Conservation (phyloP, 64 coral and sea anemone species). For the Pocillopora damicornis region DNA sequence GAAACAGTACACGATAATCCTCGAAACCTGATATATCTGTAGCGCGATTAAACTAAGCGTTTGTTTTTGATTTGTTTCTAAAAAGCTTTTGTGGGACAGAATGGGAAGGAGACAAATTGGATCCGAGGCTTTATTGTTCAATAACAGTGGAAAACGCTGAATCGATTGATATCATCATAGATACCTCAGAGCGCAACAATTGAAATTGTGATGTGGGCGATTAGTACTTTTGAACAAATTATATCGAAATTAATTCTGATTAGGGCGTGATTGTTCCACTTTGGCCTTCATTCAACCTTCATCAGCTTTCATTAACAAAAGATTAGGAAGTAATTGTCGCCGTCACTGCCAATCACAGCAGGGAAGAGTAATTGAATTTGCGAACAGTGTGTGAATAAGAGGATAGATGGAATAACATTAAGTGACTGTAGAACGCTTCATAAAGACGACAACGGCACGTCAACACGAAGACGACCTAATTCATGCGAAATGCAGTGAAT, state of each 20-base stretch:
- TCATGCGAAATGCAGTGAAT: slow-evolving; percentile 1
- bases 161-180: slow-evolving; percentile 77
- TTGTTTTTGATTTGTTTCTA: slow-evolving; percentile 56
- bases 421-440: slow-evolving; percentile 37
- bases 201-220: slow-evolving; percentile 67
- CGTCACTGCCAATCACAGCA: slow-evolving; percentile 72
- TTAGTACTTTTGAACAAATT: slow-evolving; percentile 98
- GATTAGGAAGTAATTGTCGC: slow-evolving; percentile 93
- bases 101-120: slow-evolving; percentile 54
- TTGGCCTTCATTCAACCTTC: slow-evolving; percentile 84
- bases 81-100: slow-evolving; percentile 2
- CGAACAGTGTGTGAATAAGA: slow-evolving; percentile 84
- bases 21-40: slow-evolving; percentile 43
- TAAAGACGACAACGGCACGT: slow-evolving; percentile 1
- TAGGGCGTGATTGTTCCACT: slow-evolving; percentile 85
- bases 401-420: slow-evolving; percentile 58
- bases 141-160: slow-evolving; percentile 22
- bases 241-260: slow-evolving; percentile 98
- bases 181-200: slow-evolving; percentile 71
- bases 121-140: slow-evolving; percentile 50
- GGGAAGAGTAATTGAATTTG: slow-evolving; percentile 85
- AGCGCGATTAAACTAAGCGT: slow-evolving; percentile 19
- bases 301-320: slow-evolving; percentile 99
- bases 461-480: slow-evolving; percentile 32
- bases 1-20: slow-evolving; percentile 51